These are phyloP conservation scores for Vesta saturnalis DNA, from an alignment of 2,888 invertebrate genomes.

Conservation along the genomic window DNA sequence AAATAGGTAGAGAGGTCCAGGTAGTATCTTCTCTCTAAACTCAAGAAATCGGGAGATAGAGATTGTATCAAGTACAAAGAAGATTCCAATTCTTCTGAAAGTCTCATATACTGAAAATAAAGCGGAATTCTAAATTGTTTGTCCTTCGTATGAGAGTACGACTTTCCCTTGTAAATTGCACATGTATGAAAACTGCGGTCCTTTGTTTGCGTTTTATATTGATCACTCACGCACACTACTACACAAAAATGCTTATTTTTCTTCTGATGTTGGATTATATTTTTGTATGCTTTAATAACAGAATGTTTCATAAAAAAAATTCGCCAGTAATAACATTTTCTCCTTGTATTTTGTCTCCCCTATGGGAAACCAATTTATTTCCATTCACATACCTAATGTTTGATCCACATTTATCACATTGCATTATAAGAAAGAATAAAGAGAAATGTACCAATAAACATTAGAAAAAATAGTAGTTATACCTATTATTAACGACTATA, in stretches of 20 bases:
- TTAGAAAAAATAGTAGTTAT: no score
- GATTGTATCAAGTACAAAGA: slow-evolving; percentile 41
- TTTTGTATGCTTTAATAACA: neutral
- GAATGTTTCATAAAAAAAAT: neutral
- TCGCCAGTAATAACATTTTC: neutral
- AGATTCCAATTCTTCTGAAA: slow-evolving; percentile 40
- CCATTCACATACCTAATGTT: neutral
- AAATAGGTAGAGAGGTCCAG: slow-evolving; percentile 41
- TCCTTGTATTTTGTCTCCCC: neutral
- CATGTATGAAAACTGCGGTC: slow-evolving; percentile 17
- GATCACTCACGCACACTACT: slow-evolving; percentile 16
- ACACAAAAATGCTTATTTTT: slow-evolving; percentile 8
- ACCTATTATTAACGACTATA: no score
- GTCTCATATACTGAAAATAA: slow-evolving; percentile 39
- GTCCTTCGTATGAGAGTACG: slow-evolving; percentile 30
- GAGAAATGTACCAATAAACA: neutral
- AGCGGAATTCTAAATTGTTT: slow-evolving; percentile 45
- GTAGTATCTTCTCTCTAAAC: slow-evolving; percentile 45
- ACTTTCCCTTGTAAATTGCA: slow-evolving; percentile 24
- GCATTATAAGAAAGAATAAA: neutral
- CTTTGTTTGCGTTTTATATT: slow-evolving; percentile 19
- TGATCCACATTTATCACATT: neutral
- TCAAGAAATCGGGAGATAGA: slow-evolving; percentile 43
- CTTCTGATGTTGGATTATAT: slow-evolving; percentile 5
- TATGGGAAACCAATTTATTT: slow-evolving; percentile 1